These are phyloP conservation scores for Sander lucioperca DNA, from an alignment of 2,113 vertebrate genomes.

Conservation along the genomic window DNA sequence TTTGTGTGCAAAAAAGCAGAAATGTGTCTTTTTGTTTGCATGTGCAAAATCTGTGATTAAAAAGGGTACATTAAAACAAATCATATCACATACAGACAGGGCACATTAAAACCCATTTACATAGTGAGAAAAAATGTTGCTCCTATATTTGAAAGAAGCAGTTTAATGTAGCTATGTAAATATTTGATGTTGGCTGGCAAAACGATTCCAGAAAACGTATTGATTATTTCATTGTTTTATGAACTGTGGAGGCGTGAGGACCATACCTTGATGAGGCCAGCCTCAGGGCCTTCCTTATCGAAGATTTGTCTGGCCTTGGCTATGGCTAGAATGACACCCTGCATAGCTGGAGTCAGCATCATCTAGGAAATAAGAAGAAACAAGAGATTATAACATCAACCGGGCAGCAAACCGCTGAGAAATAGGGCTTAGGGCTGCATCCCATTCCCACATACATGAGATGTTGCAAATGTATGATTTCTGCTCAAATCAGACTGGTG, in stretches of 20 bases:
- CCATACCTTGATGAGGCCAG: slow-evolving; percentile 96
- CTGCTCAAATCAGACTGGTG: not conserved
- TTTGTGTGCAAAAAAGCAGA: no score
- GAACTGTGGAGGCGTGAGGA: not conserved
- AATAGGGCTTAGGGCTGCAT: not conserved
- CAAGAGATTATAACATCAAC: slow-evolving; percentile 1
- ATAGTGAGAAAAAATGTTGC: not conserved
- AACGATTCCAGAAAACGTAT: not conserved
- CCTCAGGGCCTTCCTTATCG: slow-evolving; percentile 96
- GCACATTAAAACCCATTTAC: no score
- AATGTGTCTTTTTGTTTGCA: no score
- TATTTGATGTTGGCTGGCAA: not conserved
- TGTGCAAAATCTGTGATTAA: no score
- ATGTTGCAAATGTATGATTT: not conserved
- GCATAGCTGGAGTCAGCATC: slow-evolving; percentile 99
- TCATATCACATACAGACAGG: no score
- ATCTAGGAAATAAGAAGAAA: slow-evolving; percentile 82
- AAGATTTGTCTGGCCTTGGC: slow-evolving; percentile 95
- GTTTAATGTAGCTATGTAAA: not conserved
- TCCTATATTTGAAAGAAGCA: not conserved
- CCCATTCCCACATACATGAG: not conserved
- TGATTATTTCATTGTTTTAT: not conserved
- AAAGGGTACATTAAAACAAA: no score
- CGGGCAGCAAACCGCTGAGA: not conserved
- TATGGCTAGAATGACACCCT: slow-evolving; percentile 97